These are phyloP conservation scores for Atta cephalotes DNA, from an alignment of 1,140 invertebrate species.

Conservation along the genomic window DNA sequence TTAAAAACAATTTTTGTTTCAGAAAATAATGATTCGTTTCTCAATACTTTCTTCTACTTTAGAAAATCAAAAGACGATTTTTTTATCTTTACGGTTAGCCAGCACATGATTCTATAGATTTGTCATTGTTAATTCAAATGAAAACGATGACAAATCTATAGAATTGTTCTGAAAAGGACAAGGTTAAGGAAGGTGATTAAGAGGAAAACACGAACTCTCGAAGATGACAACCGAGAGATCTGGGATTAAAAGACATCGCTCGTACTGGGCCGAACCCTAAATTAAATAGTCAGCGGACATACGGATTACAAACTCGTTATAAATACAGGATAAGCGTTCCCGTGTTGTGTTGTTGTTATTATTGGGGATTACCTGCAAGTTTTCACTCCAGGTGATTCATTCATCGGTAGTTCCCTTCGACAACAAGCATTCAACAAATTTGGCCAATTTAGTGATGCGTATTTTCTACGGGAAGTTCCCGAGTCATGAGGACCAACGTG, in stretches of 20 bases:
- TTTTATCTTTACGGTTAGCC: not conserved
- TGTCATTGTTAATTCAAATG: no score
- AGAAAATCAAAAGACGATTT: not conserved
- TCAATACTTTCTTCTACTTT: not conserved
- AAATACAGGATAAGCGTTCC: slow-evolving; percentile 20
- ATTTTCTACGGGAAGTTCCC: slow-evolving; percentile 13
- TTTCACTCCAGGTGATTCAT: slow-evolving; percentile 51
- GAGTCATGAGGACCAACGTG: slow-evolving; percentile 46
- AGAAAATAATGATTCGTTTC: not conserved
- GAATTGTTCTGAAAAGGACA: slow-evolving; percentile 1
- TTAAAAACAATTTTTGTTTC: not conserved
- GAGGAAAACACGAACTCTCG: not conserved
- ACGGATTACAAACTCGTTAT: slow-evolving; percentile 55
- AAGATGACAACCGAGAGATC: not conserved
- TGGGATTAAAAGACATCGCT: not conserved
- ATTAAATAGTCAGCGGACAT: slow-evolving; percentile 52
- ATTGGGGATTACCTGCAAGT: slow-evolving; percentile 44
- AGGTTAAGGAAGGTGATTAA: not conserved
- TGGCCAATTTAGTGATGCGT: slow-evolving; percentile 46
- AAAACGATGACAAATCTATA: not conserved
- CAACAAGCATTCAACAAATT: slow-evolving; percentile 52
- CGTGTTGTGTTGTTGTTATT: slow-evolving; percentile 34
- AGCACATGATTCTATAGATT: not conserved
- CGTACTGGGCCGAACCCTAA: slow-evolving; percentile 4
- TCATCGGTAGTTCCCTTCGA: slow-evolving; percentile 36